Evolutionary conservation across 2,113 vertebrate species (phyloP), one percentile per base, ranked within the genome.

Genomic region (Lagopus muta): DNA sequence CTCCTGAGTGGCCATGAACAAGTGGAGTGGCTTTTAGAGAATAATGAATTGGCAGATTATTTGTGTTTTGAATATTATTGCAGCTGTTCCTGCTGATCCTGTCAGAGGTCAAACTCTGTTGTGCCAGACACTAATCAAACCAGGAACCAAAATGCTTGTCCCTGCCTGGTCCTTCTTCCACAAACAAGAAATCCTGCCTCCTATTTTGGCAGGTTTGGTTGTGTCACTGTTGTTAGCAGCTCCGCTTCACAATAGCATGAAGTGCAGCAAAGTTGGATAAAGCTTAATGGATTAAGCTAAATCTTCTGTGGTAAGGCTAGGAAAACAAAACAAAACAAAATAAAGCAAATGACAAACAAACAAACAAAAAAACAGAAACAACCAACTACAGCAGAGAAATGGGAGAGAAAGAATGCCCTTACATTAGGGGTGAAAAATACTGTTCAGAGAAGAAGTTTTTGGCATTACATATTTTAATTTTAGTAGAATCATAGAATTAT

Each of bases 31-130:
- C 45, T 96, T 91, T 90, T 76, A 86, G 65, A 74, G 55, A 92
- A 86, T 71, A 93, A 94, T 90, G 91, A 88, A 88, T 83, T 74
- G 69, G 21, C 21, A 93, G 55, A 80, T 66, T 20, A 15, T 71
- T 52, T 95, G 27, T 90, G 55, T 94, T 95, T 95, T 88, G 60
- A 60, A 55, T 90, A 71, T 94, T 91, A 74, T 77, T 91, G 84
- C 76, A 88, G 69, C 86, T 91, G 69, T 55, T 88, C 60, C 67
- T 66, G 34, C 50, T 83, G 82, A 45, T 88, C 82, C 58, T 77
- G 32, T 60, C 64, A 86, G 76, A 75, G 30, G 30, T 48, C 38
- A 89, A 88, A 61, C 50, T 11, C 25, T 81, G 38, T 42, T 65
- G 43, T 32, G 52, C 38, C 36, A 88, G 54, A 36, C 11, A 28